Evolutionary conservation across 2,797 vertebrate genomes (phyloP).

Genomic region (Clarias fuscus): DNA sequence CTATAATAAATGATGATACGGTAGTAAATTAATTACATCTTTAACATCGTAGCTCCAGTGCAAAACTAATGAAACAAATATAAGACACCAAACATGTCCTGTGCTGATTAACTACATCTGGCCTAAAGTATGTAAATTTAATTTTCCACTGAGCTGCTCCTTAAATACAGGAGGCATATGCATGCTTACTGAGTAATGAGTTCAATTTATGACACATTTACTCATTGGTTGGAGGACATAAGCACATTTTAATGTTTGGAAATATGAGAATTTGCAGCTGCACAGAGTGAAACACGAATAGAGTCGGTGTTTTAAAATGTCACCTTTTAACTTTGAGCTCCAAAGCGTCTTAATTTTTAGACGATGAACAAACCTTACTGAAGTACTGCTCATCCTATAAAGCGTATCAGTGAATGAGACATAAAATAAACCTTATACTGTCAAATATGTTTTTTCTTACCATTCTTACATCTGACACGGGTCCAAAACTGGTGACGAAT

Average conservation of each 20-base stretch:
- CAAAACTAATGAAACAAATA: constrained; percentile 3
- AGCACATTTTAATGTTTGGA: neutral
- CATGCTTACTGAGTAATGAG: neutral
- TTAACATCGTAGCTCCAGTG: neutral
- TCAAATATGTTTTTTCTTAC: constrained; percentile 59
- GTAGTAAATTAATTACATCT: neutral
- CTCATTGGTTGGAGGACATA: neutral
- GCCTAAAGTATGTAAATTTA: neutral
- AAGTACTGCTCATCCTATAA: neutral
- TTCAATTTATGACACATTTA: neutral
- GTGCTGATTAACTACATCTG: neutral
- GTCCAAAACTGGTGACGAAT: constrained; percentile 83
- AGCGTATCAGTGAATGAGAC: neutral
- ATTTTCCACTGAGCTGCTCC: neutral
- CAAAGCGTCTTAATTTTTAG: neutral
- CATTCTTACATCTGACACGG: constrained; percentile 81
- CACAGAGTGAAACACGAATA: neutral
- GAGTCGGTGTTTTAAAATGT: neutral
- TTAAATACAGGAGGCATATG: neutral
- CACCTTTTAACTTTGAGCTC: neutral
- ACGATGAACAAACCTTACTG: neutral
- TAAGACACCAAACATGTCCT: neutral
- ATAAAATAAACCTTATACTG: too few species aligned
- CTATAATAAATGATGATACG: neutral
- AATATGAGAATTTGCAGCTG: neutral